These are phyloP conservation scores for Neoaliturus tenellus DNA, from an alignment of 2,888 invertebrate genomes.

Conservation along the genomic window DNA sequence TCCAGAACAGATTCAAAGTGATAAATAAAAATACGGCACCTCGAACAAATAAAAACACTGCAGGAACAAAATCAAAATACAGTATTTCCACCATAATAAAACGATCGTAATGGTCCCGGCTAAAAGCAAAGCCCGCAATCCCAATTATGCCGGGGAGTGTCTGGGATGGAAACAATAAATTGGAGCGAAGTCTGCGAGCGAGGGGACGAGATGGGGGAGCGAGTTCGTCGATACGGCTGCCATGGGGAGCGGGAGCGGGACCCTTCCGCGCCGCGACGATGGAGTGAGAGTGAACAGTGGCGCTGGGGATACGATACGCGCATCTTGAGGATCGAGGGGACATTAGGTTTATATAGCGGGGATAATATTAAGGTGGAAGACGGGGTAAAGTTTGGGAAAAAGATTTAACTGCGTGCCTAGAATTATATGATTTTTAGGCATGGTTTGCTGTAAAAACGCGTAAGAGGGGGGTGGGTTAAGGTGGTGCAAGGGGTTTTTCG, in stretches of 20 bases:
- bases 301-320: not conserved
- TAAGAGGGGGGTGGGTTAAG: too few relatives aligned
- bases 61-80: not conserved
- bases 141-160: constrained; percentile 19
- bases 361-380: too few relatives aligned
- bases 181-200: not conserved
- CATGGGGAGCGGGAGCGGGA: not conserved
- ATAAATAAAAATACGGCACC: too few relatives aligned
- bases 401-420: too few relatives aligned
- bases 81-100: not conserved
- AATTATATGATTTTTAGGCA: too few relatives aligned
- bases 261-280: not conserved
- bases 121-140: constrained; percentile 14
- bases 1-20: too few relatives aligned
- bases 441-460: too few relatives aligned
- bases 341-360: too few relatives aligned
- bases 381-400: too few relatives aligned
- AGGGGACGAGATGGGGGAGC: constrained; percentile 1
- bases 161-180: constrained; percentile 27
- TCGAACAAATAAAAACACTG: too few relatives aligned
- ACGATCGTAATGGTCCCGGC: not conserved
- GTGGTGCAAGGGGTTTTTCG: too few relatives aligned
- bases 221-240: not conserved
- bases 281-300: not conserved
- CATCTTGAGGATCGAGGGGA: not conserved